phyloP scores from a whole-genome alignment of 2,888 invertebrate species.

The Eupithecia subfuscata region DNA sequence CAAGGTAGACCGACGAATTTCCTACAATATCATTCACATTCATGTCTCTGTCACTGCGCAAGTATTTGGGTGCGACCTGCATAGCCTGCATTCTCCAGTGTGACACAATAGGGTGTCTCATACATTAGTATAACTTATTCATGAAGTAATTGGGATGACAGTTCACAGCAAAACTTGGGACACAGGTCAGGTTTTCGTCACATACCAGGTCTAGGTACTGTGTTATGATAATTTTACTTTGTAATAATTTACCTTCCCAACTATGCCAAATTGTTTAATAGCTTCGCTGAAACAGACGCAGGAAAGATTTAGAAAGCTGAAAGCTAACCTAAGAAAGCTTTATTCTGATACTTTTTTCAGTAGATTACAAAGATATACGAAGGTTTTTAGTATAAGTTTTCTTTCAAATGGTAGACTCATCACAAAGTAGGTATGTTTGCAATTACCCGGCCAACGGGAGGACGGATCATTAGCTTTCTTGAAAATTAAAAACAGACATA shows the following conservation, averaged over 20 bases:
- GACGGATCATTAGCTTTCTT: too few relatives aligned
- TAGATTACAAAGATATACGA: neutral
- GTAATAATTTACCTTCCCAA: neutral
- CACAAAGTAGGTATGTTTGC: too few relatives aligned
- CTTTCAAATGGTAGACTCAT: too few relatives aligned
- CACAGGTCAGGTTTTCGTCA: neutral
- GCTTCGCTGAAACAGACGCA: neutral
- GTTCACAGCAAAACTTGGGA: conserved; percentile 20
- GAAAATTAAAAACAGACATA: neutral
- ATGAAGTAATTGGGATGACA: conserved; percentile 40
- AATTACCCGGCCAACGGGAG: too few relatives aligned
- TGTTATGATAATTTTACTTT: neutral
- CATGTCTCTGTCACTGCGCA: conserved; percentile 51
- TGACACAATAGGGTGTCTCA: conserved; percentile 49
- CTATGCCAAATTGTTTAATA: neutral
- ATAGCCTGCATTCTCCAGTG: conserved; percentile 56
- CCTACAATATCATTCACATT: conserved; percentile 10
- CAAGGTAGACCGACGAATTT: conserved; percentile 3
- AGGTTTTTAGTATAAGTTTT: too few relatives aligned
- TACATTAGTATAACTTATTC: conserved; percentile 38
- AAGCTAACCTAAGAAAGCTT: neutral
- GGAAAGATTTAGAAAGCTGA: neutral
- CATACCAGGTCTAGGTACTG: neutral
- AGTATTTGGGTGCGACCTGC: conserved; percentile 67
- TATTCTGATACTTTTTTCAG: neutral